phyloP scores from a whole-genome alignment of 2,113 vertebrate species.

The Aphyosemion australe region DNA sequence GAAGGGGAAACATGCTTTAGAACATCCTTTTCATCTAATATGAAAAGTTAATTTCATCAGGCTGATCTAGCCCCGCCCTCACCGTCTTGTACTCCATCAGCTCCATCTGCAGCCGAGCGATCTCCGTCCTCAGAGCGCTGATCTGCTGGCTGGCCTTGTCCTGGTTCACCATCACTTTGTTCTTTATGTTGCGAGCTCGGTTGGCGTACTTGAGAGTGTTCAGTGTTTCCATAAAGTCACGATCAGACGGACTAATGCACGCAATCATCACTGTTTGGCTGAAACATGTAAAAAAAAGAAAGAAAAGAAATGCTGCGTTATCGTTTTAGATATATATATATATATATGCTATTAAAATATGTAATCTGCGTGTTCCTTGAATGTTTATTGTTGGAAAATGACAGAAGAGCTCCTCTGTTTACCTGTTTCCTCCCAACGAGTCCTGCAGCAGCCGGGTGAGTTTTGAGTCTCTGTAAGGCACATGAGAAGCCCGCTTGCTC shows the following conservation, averaged over 20 bases:
- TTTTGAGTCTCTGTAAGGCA: constrained; percentile 97
- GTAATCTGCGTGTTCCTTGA: no score
- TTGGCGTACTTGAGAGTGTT: constrained; percentile 96
- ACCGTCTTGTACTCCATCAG: constrained; percentile 98
- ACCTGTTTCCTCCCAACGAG: constrained; percentile 97
- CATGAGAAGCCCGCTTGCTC: constrained; percentile 91
- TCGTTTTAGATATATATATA: no score
- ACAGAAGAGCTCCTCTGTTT: background rate
- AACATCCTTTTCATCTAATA: background rate
- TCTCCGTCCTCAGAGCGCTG: constrained; percentile 90
- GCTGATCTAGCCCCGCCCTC: constrained; percentile 42
- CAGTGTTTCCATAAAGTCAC: constrained; percentile 98
- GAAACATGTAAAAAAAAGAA: background rate
- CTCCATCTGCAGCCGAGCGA: constrained; percentile 93
- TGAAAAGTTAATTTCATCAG: background rate
- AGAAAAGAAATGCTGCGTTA: no score
- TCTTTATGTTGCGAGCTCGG: constrained; percentile 96
- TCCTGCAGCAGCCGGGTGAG: constrained; percentile 95
- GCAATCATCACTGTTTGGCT: constrained; percentile 99
- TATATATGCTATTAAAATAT: no score
- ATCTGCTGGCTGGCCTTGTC: constrained; percentile 97
- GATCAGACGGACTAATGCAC: constrained; percentile 94
- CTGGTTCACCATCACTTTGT: constrained; percentile 96
- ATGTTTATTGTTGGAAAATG: no score
- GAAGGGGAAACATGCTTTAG: no score